Evolutionary conservation across 1,140 invertebrate genomes (phyloP).

Genomic region (Bombus confusus): DNA sequence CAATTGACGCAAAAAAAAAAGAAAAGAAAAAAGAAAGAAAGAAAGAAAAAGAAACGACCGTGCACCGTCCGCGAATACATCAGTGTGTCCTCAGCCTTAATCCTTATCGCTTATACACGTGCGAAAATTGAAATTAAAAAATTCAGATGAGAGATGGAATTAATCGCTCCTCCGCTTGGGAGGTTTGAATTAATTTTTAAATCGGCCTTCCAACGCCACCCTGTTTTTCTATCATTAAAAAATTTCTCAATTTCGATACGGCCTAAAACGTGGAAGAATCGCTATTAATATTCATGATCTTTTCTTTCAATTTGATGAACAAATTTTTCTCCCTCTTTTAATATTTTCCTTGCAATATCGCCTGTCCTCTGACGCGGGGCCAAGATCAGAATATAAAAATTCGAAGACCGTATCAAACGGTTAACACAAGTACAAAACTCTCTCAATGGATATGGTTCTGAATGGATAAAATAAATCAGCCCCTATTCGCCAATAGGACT

Average conservation of each 20-base stretch:
- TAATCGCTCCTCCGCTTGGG: background rate
- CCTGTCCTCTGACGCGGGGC: fast-evolving
- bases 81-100: no score
- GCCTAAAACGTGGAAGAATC: background rate
- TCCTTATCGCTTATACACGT: no score
- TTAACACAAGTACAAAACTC: no score
- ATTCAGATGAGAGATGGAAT: background rate
- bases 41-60: no score
- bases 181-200: background rate
- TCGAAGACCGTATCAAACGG: no score
- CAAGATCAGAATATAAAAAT: background rate
- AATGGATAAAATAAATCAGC: background rate
- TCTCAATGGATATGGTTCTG: background rate
- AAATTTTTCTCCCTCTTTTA: background rate
- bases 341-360: background rate
- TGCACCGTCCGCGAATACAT: no score
- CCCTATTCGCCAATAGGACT: background rate
- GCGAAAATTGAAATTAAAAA: no score
- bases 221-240: background rate
- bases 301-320: background rate
- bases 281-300: background rate
- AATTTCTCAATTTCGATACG: background rate
- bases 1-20: no score
- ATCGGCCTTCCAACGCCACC: background rate
- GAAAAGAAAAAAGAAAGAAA: no score